Base-by-base conservation (phyloP, 2,888 invertebrate genomes). In the Sesia bembeciformis region DNA sequence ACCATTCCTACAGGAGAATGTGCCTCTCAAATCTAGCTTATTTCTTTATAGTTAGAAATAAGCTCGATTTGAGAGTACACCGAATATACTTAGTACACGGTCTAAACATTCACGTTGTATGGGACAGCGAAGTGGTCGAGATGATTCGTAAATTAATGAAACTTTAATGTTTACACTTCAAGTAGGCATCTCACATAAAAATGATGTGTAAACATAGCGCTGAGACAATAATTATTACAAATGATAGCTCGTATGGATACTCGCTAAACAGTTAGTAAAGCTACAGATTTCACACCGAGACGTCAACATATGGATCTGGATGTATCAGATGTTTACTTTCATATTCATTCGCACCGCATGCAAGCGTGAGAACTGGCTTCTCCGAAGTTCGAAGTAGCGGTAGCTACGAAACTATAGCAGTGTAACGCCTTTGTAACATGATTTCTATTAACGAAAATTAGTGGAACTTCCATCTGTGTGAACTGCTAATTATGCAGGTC, bases 271-370 rank as follows among this genome's bases (percentile, higher is more conserved):
- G 85, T 87, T 78, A 77, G 89, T 85, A 88, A 88, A 88, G 88
- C 83, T 87, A 87, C 81, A 89, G 81, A 86, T 87, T 89, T 89
- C 89, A 88, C 89, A 88, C 89, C 78, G 82, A 84, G 79, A 76
- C 84, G 88, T 77, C 87, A 89, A 88, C 86, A 79, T 88, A 89
- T 89, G 89, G 88, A 89, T 89, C 89, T 89, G 86, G 89, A 88
- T 88, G 78, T 81, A 84, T 81, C 81, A 72, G 76, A 78, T 87
- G 81, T 88, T 87, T 88, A 77, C 84, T 81, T 78, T 87, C 79
- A 78, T 84, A 78, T 80, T 88, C 88, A 85, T 87, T 87, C 85
- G 86, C 87, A 82, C 84, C 83, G 79, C 74, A 81, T 79, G 68
- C 70, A 74, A 77, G 76, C 86, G 85, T 87, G 87, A 87, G 88